Percentiles rank a stretch among this genome's conserved stretches.
phyloP scores from a whole-genome alignment of 2,113 vertebrate genomes.

The Meles meles region DNA sequence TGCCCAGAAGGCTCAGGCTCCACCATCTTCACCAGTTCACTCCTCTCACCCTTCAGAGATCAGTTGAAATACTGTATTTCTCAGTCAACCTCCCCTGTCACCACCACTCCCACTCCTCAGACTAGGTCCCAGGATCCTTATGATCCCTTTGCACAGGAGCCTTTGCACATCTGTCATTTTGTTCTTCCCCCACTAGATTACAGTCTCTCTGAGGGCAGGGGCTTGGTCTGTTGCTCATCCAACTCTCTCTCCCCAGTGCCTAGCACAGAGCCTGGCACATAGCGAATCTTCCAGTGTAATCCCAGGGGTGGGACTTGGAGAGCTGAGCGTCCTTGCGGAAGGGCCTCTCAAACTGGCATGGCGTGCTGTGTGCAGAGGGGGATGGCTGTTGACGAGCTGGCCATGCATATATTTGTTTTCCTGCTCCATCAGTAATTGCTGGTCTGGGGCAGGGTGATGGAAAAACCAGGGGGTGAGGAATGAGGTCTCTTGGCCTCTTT shows the following conservation, averaged over 20 bases:
- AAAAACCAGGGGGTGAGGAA: not conserved
- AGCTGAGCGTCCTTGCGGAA: not conserved
- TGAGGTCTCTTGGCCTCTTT: not conserved
- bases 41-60: not conserved
- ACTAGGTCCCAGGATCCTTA: not conserved
- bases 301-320: not conserved
- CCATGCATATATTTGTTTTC: not conserved
- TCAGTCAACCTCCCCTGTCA: not conserved
- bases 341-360: not conserved
- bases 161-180: not conserved
- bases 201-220: not conserved
- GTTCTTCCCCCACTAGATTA: not conserved
- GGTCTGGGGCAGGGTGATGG: not conserved
- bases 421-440: not conserved
- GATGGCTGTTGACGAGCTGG: not conserved
- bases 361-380: accelerated
- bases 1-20: not conserved
- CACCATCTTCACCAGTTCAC: not conserved
- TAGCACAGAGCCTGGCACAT: not conserved
- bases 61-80: not conserved
- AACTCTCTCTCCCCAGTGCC: not conserved
- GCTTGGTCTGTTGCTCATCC: not conserved
- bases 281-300: not conserved
- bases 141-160: not conserved
- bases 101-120: not conserved